These are phyloP conservation scores for Nowickia ferox DNA, from an alignment of 2,888 invertebrate genomes.

Conservation along the genomic window DNA sequence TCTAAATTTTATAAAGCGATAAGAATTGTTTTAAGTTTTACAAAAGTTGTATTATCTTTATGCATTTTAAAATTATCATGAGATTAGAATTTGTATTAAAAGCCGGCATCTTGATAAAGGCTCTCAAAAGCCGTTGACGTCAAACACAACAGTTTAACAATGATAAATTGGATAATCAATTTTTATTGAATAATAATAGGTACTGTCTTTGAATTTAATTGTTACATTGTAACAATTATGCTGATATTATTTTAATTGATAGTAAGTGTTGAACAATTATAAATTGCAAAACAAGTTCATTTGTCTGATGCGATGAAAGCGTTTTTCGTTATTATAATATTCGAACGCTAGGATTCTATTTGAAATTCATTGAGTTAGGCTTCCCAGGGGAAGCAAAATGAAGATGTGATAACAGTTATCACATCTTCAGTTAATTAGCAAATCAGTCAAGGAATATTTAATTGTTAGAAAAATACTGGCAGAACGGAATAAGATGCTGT, in stretches of 20 bases:
- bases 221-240: not conserved
- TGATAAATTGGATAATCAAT: not conserved
- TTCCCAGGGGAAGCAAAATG: too few relatives aligned
- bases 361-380: too few relatives aligned
- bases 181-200: not conserved
- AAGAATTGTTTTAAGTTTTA: conserved; percentile 23
- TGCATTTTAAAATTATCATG: conserved; percentile 14
- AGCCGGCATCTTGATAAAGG: not conserved
- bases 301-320: too few relatives aligned
- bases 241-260: not conserved
- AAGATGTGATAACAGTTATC: too few relatives aligned
- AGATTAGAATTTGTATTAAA: conserved; percentile 10
- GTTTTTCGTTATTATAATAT: too few relatives aligned
- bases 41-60: conserved; percentile 18
- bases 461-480: too few relatives aligned
- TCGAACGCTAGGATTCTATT: too few relatives aligned
- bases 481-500: too few relatives aligned
- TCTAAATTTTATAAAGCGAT: conserved; percentile 2
- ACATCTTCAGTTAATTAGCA: too few relatives aligned
- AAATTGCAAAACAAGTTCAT: too few relatives aligned
- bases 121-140: not conserved
- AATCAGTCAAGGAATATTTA: too few relatives aligned
- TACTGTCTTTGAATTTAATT: not conserved
- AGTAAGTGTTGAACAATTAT: not conserved
- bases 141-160: conserved; percentile 1